Base-by-base conservation (phyloP, 1,140 invertebrate genomes). In the Drosophila tristis region DNA sequence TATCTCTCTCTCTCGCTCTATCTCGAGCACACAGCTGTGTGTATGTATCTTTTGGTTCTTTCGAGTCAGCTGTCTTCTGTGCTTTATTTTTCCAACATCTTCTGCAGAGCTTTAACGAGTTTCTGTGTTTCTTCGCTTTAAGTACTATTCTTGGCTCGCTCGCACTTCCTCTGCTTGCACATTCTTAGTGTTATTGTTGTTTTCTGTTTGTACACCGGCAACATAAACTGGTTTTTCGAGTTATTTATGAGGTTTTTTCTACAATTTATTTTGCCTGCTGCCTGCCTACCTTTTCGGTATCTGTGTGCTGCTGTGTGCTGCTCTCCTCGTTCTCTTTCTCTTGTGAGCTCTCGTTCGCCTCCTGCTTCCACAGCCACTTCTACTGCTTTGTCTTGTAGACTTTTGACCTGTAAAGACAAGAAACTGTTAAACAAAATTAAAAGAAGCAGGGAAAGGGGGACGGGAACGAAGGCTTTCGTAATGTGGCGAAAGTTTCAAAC, bases 161-260 rank as follows among this genome's bases (percentile, higher is more conserved):
- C 67, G 47, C 68, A 80, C 73, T 66, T 63, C 58, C 43, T 76
- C 66, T 81, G 66, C 81, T 85, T 81, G 82, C 82, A 86, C 81
- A 81, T 87, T 87, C 87, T 85, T 68, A 59, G 79, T 80, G 71
- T 85, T 77, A 70, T 65, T 60, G 73, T 75, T 67, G 61, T 45
- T 74, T 61, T 60, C 58, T 80, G 77, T 87, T 82, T 89, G 79
- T 87, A 87, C 84, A 87, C 84, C 84, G 84, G 84, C 84, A 87
- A 80, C 79, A 80, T 61, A 87, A 87, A 87, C 84, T 87, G 84
- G 84, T 87, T 87, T 87, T 87, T 87, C 84, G 85, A 89, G 84
- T 87, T 87, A 87, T 87, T 89, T 89, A 87, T 80, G 84, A 89
- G 58, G 78, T 78, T 87, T 79, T 84, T 87, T 87, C 66, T 75